A percentile compares a stretch with the other conserved stretches of the same genome.
These are phyloP conservation scores for Lasiurus borealis DNA, from an alignment of 2,113 vertebrate species.

Conservation along the genomic window DNA sequence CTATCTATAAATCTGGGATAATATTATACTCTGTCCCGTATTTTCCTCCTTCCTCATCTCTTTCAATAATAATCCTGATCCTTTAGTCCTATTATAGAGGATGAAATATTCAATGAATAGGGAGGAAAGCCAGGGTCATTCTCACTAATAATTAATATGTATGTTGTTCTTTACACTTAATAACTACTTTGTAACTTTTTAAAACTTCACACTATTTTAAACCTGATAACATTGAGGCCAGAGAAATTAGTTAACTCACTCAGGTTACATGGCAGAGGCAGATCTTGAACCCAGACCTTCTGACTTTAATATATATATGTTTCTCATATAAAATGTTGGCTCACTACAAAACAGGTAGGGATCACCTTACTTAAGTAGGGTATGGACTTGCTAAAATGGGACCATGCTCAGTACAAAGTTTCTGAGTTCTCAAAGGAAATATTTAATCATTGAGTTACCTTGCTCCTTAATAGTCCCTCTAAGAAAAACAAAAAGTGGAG, in stretches of 20 bases:
- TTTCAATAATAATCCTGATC: slow-evolving; percentile 4
- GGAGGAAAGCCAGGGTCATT: neutral
- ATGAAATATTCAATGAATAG: neutral
- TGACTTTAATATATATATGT: neutral
- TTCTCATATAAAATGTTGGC: neutral
- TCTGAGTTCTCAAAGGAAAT: neutral
- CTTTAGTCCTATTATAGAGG: neutral
- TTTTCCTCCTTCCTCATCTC: neutral
- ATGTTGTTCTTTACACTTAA: neutral
- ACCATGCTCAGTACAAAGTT: neutral
- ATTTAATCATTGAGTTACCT: neutral
- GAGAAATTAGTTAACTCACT: neutral
- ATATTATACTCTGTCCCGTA: neutral
- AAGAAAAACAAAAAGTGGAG: neutral
- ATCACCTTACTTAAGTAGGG: neutral
- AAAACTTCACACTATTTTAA: slow-evolving; percentile 25
- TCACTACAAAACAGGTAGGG: neutral
- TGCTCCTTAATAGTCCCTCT: neutral
- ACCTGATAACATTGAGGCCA: neutral
- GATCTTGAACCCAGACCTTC: neutral
- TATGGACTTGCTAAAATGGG: neutral
- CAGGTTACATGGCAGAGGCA: neutral
- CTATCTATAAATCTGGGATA: neutral
- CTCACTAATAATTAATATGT: slow-evolving; percentile 22
- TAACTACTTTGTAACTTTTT: neutral